A percentile compares a stretch with the other conserved stretches of the same genome.
These are phyloP conservation scores for Brachyopa scutellaris DNA, from an alignment of 2,888 invertebrate genomes.

Conservation along the genomic window DNA sequence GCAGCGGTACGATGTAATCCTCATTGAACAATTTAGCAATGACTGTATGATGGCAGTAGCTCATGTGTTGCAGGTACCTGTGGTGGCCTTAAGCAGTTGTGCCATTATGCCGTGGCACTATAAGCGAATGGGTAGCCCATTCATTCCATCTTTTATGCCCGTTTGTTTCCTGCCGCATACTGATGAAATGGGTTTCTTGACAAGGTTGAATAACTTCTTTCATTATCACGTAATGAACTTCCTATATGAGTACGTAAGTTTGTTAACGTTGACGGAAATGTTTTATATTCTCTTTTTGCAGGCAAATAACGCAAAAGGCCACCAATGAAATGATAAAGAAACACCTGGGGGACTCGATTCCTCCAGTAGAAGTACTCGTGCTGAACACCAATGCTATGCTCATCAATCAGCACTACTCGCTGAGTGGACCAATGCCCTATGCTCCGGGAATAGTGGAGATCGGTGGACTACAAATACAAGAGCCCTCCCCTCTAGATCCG, in stretches of 20 bases:
- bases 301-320: conserved; percentile 77
- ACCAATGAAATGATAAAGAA: conserved; percentile 80
- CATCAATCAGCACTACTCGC: conserved; percentile 83
- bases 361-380: conserved; percentile 82
- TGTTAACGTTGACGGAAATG: not conserved
- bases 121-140: conserved; percentile 83
- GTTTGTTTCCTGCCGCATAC: conserved; percentile 82
- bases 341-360: conserved; percentile 80
- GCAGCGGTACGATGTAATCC: conserved; percentile 85
- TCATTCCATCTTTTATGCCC: conserved; percentile 83
- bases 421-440: conserved; percentile 82
- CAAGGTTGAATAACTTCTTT: conserved; percentile 82
- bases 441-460: conserved; percentile 83
- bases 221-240: conserved; percentile 74
- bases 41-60: conserved; percentile 87
- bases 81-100: conserved; percentile 84
- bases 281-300: conserved; percentile 44
- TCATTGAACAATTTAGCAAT: conserved; percentile 87
- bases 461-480: conserved; percentile 82
- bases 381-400: conserved; percentile 79
- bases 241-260: conserved; percentile 75
- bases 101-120: conserved; percentile 85
- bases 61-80: conserved; percentile 85
- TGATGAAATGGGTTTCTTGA: conserved; percentile 80
- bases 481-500: conserved; percentile 75